Evolutionary conservation across 1,140 invertebrate genomes (phyloP).

Genomic region (Pygmarrhopalites habei): DNA sequence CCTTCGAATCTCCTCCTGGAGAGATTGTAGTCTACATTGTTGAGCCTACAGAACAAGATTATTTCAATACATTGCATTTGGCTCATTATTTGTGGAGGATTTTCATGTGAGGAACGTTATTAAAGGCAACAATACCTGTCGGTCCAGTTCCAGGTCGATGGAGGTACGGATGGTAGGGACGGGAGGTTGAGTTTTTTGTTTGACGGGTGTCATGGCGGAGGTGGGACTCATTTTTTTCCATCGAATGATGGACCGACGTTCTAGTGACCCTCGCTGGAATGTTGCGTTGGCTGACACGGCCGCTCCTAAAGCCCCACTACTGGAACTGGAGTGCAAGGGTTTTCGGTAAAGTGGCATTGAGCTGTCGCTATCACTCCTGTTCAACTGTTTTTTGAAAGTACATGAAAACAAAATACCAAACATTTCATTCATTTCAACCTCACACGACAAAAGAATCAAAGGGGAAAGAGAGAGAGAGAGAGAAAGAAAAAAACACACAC

Average conservation of each 20-base stretch:
- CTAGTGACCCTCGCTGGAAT: conserved; percentile 82
- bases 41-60: conserved; percentile 53
- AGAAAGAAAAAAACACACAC: no score
- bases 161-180: conserved; percentile 57
- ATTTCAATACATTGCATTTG: not conserved
- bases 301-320: conserved; percentile 20
- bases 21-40: conserved; percentile 67
- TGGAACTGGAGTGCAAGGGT: conserved; percentile 38
- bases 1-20: conserved; percentile 73
- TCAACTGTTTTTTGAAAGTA: no score
- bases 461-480: no score
- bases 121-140: conserved; percentile 49
- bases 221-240: conserved; percentile 50
- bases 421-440: no score
- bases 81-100: not conserved
- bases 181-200: conserved; percentile 24
- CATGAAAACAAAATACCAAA: no score
- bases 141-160: conserved; percentile 82
- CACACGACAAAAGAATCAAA: no score
- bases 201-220: conserved; percentile 16
- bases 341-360: conserved; percentile 82
- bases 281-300: conserved; percentile 44
- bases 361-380: conserved; percentile 92
- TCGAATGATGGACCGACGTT: conserved; percentile 54
- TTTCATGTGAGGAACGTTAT: no score